A percentile compares a stretch with the other conserved stretches of the same genome.
These are phyloP conservation scores for Bucco capensis DNA, from an alignment of 2,113 vertebrate genomes.

Conservation along the genomic window DNA sequence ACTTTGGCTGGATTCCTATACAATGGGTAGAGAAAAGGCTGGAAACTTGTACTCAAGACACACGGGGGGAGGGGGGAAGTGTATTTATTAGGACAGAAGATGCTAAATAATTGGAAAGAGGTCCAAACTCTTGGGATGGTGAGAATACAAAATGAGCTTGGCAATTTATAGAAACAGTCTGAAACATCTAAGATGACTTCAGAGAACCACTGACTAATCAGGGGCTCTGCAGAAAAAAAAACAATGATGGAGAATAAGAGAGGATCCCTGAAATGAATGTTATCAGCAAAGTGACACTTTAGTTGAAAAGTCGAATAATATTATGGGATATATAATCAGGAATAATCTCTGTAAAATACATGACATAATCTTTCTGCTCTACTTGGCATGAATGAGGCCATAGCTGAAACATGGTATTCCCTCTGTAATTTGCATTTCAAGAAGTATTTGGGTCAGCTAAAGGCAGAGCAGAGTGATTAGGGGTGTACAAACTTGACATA, in stretches of 20 bases:
- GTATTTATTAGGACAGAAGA: not conserved
- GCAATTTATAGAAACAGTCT: not conserved
- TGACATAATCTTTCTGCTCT: slow-evolving; percentile 39
- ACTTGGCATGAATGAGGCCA: not conserved
- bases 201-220: not conserved
- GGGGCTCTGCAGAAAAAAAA: not conserved
- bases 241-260: not conserved
- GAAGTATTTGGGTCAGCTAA: slow-evolving; percentile 27
- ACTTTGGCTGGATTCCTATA: not conserved
- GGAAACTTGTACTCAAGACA: not conserved
- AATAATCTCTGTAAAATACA: slow-evolving; percentile 5
- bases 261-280: not conserved
- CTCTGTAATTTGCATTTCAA: not conserved
- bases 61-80: not conserved
- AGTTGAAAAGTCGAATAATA: slow-evolving; percentile 2
- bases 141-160: not conserved
- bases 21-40: not conserved
- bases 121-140: not conserved
- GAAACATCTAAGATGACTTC: not conserved
- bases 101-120: not conserved
- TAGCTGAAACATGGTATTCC: not conserved
- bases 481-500: not conserved
- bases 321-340: not conserved
- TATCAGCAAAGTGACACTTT: slow-evolving; percentile 3
- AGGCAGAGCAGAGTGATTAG: not conserved